A percentile compares a stretch with the other conserved stretches of the same genome.
phyloP scores from a whole-genome alignment of 2,113 vertebrate genomes.

The Psittacara wagleri region DNA sequence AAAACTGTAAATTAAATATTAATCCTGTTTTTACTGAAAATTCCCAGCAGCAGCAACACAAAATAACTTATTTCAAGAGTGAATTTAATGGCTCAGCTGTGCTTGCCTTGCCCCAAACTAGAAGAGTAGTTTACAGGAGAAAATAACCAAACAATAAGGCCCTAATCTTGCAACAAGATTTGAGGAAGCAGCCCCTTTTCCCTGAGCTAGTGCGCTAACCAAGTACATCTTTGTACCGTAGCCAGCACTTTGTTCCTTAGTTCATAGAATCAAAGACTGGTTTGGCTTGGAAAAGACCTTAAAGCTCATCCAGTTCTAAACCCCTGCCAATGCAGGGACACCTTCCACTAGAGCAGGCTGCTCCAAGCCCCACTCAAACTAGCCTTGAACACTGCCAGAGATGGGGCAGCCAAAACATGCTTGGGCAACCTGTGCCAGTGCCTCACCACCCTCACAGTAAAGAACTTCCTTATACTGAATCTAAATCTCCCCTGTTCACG shows the following conservation, averaged over 20 bases:
- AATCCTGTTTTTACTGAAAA: constrained; percentile 43
- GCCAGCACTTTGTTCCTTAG: background rate
- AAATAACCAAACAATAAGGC: background rate
- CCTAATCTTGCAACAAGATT: background rate
- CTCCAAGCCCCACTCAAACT: background rate
- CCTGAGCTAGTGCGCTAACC: background rate
- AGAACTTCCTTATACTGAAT: background rate
- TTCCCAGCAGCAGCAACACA: background rate
- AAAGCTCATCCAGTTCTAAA: background rate
- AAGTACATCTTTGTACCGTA: background rate
- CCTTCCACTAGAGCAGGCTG: background rate
- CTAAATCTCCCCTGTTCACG: background rate
- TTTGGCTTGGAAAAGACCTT: background rate
- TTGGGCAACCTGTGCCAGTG: background rate
- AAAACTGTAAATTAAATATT: constrained; percentile 51
- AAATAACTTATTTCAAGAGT: background rate
- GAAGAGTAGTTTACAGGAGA: background rate
- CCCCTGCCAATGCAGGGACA: background rate
- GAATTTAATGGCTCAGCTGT: background rate
- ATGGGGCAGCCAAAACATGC: background rate
- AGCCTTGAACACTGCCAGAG: background rate
- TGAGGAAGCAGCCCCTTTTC: background rate
- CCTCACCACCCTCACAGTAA: background rate
- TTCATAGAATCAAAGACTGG: background rate
- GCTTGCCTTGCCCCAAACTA: background rate